Base-by-base conservation (phyloP, 2,113 vertebrate species). In the Vicugna pacos region DNA sequence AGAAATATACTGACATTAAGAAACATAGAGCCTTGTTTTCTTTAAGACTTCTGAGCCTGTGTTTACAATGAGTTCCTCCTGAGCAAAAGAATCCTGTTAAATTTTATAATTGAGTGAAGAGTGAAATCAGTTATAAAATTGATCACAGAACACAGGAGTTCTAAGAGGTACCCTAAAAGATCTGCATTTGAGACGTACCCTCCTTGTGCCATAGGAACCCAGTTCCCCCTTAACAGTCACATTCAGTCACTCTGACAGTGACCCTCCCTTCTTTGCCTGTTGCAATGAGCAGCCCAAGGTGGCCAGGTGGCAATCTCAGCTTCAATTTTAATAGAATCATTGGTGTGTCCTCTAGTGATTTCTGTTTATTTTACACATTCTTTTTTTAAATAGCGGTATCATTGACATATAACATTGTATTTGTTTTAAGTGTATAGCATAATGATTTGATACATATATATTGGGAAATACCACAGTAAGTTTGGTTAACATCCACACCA, bases 1-100 rank as follows among this genome's bases (percentile, higher is more conserved):
- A 62, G 69, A 88, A 70, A 32, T 69, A 73, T 16, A 81, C 67
- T 89, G 17, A 75, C 84, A n/a, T 69, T 92, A 97, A 83, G 85
- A 85, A 94, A 69, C 67, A 73, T 52, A 30, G 6, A 81, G 58
- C 54, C 14, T 58, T 52, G 5, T 93, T 93, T 89, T 89, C 46
- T 95, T 62, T 30, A 46, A 89, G 22, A 79, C 24, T 67, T 89
- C 28, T 72, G 42, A 26, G 24, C 77, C n/a, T 35, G 3, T 87
- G 35, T 89, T 81, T 89, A 77, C 50, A 67, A 1, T 58, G 28
- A 80, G 6, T 67, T 89, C 89, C 70, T 80, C n/a, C 56, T 62
- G 22, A 76, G 32, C 64, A 95, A 62, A 13, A 81, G 32, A 95
- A 67, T 65, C 17, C 50, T 89, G 10, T 85, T 85, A 73, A 13